Base-by-base conservation (phyloP, 2,113 vertebrate species). In the Cyprinus carpio region DNA sequence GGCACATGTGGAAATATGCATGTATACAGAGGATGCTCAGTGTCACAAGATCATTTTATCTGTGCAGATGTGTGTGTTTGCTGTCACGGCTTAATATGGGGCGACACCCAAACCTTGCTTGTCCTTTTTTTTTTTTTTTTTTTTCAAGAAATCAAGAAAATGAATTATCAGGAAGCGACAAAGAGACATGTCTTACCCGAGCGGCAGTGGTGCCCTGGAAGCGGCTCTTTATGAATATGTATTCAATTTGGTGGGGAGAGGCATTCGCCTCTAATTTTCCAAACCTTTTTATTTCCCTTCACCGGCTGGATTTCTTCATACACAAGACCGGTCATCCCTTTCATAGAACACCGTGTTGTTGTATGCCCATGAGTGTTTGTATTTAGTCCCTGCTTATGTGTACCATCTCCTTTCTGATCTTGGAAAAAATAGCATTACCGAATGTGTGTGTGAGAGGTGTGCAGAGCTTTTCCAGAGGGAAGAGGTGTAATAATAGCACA, bases 151-250 rank as follows among this genome's bases (percentile, higher is more conserved):
- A 77, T 75, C 72, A 79, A 64, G 60, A 80, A 85, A 72, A 87
- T 84, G 77, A 86, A 84, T 82, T 54, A 86, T 87, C 84, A 87
- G 77, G 49, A 87, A 87, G 77, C 60, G 82, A 81, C 58, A 84
- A 81, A 85, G 87, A 67, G 40, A 49, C 85, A 51, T 67, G 27
- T 77, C 85, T 84, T 81, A 13, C 54, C 82, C 54, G 43, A 86
- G 34, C 81, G 58, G 49, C 11, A 20, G 78, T 71, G 65, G 51
- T 43, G 18, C 83, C 83, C 76, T 77, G 82, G 46, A 85, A 87
- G 79, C 34, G 69, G 72, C 65, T 85, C 81, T 82, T 87, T 86
- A 86, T 89, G 87, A 89, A 89, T 89, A 87, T 87, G 84, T 75
- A 84, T 82, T 34, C 11, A 11, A 84, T 84, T 49, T 27, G 18